Base-by-base conservation (phyloP, 2,888 invertebrate species). In the Hirtodrosophila histrioides region DNA sequence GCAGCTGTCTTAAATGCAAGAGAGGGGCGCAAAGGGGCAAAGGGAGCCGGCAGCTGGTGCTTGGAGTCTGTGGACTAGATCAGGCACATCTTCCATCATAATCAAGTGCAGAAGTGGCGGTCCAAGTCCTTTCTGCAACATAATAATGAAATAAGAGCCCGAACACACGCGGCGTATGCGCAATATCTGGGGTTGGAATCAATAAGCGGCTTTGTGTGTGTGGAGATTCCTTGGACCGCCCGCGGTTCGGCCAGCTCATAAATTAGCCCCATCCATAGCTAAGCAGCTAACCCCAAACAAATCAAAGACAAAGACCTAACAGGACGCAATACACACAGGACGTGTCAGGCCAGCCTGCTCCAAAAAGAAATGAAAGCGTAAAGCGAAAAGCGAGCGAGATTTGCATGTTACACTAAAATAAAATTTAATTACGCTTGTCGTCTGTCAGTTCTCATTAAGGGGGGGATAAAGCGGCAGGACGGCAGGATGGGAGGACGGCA, bases 341-440 rank as follows among this genome's bases (percentile, higher is more conserved):
- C 50, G 63, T 58, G 70, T 37, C 41, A 8, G 62, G 12, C 54
- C 54, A 24, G 50, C 29, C 53, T 29, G 48, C 48, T 45, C n/a
- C 23, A 31, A 41, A 56, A 41, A 45, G 31, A 67, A 67, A 43
- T 41, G 49, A 40, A 3, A 67, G 45, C 17, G 27, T 5, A 27
- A 4, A 27, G 4, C 46, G 33, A 33, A 60, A 49, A 53, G 62
- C 45, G 41, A 39, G 23, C 41, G n/a, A 66, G 71, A 86, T 88
- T 89, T 85, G 87, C 89, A 89, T 89, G 88, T 82, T 85, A 75
- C 87, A 89, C 71, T 84, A 79, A 89, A 90, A 89, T 89, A 88
- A 89, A 90, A 89, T 89, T 89, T 89, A 89, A 89, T 89, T 89
- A 89, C 86, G 87, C 89, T 88, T 89, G 89, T 90, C 89, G 90